Evolutionary conservation across 2,113 vertebrate species (phyloP).

Genomic region (Lophochroa leadbeateri): DNA sequence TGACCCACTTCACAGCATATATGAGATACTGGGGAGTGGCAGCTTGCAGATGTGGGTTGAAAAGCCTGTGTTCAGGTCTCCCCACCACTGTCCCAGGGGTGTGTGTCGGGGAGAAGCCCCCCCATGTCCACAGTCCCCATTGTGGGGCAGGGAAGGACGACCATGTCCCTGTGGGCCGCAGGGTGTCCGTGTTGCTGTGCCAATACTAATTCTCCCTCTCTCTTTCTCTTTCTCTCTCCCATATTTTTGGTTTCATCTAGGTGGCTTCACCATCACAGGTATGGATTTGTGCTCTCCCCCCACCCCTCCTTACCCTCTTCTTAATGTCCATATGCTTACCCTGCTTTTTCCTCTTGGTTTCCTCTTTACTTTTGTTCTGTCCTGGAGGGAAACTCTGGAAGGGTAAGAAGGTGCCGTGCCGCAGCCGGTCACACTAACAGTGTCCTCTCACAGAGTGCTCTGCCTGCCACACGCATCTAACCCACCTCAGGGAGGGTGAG

Average conservation of each 20-base stretch:
- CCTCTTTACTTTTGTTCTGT: conserved; percentile 54
- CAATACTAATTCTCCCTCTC: conserved; percentile 53
- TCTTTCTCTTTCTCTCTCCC: not conserved
- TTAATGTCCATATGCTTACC: not conserved
- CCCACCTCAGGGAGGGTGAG: not conserved
- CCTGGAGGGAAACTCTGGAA: conserved; percentile 77
- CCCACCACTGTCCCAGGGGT: not conserved
- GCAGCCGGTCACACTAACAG: not conserved
- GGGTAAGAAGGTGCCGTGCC: conserved; percentile 68
- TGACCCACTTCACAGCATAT: not conserved
- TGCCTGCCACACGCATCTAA: conserved; percentile 51
- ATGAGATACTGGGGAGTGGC: not conserved
- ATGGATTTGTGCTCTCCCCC: conserved; percentile 63
- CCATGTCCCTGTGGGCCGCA: fast-evolving
- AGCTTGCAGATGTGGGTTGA: not conserved
- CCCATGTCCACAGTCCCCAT: not conserved
- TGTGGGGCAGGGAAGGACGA: not conserved
- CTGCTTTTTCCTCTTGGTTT: conserved; percentile 50
- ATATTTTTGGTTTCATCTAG: conserved; percentile 69
- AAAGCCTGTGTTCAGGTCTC: not conserved
- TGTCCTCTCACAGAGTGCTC: conserved; percentile 29
- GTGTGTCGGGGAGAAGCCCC: not conserved
- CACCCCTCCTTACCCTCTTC: not conserved
- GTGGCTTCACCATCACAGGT: conserved; percentile 86
- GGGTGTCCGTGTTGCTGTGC: not conserved